Evolutionary conservation across 2,113 vertebrate genomes (phyloP), one percentile per base, ranked within the genome.

Genomic region (Myrmecophaga tridactyla): DNA sequence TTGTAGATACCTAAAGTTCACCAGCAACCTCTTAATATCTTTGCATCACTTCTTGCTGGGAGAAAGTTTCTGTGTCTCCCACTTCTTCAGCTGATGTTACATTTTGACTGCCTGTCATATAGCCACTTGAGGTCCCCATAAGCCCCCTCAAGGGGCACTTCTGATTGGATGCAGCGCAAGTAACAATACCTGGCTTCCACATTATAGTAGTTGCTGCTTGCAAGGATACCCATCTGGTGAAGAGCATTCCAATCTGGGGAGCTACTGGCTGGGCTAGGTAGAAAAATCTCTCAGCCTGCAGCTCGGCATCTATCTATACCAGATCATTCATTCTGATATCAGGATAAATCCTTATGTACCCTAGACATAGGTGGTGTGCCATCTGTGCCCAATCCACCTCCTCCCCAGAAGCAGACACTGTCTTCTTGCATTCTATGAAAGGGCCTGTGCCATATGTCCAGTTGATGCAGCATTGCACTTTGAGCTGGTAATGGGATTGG

Each of bases 381-480:
- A 99, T 99, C 98, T 99, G 99, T 0, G 99, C 99, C 99, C 99
- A 99, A 60, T 99, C 99, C 99, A 99, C 99, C 98, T 99, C 99
- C 98, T 99, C 99, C 90, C 98, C 99, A 0, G 99, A 99, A 0
- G 99, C 99, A 48, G 99, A 99, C 78, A 99, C 98, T 0, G 99
- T 99, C 94, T 99, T 99, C 98, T 99, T 99, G 94, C 98, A 99
- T 92, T 99, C 99, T 99, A 99, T 99, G 12, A 99, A 99, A 0
- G 99, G 99, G 96, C 99, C 99, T 0, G 99, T 99, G 62, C 99
- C 99, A 0, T 99, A 99, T 0, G 99, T 99, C 99, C 99, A 99
- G 98, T 99, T 99, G 3, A 99, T 99, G 97, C 99, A 99, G 98
- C 99, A 98, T 97, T 99, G 99, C 97, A 99, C 98, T 97, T 99